phyloP scores from a whole-genome alignment of 1,140 invertebrate genomes.

The Nymphalis io region DNA sequence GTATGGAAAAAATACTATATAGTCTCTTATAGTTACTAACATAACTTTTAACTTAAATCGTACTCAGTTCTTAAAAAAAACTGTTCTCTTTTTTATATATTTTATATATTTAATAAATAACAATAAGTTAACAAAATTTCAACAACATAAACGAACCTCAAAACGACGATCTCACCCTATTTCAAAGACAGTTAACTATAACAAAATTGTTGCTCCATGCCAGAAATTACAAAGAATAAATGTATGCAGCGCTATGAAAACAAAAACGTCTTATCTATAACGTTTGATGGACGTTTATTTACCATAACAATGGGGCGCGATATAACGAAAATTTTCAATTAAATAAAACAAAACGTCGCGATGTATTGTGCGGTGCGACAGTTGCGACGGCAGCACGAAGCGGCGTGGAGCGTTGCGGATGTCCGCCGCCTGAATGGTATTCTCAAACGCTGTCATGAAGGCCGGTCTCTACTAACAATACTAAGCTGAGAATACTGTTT shows the following conservation, averaged over 20 bases:
- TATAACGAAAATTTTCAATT: slow-evolving; percentile 74
- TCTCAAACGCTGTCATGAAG: slow-evolving; percentile 27
- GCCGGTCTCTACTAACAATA: slow-evolving; percentile 27
- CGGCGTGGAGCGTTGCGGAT: slow-evolving; percentile 50
- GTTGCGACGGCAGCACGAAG: slow-evolving; percentile 44
- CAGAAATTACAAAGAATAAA: background rate
- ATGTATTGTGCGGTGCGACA: slow-evolving; percentile 61
- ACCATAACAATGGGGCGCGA: slow-evolving; percentile 56
- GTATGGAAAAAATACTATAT: too few relatives aligned
- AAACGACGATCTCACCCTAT: background rate
- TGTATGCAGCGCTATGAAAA: slow-evolving; percentile 23
- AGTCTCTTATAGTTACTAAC: too few relatives aligned
- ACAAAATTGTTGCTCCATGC: background rate
- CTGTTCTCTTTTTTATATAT: too few relatives aligned
- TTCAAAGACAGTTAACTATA: background rate
- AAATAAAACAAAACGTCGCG: slow-evolving; percentile 67
- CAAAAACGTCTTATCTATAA: slow-evolving; percentile 39
- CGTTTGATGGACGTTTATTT: slow-evolving; percentile 44
- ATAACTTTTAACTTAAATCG: too few relatives aligned
- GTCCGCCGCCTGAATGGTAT: slow-evolving; percentile 44
- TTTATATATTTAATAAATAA: background rate
- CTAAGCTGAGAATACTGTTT: slow-evolving; percentile 22
- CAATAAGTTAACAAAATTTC: background rate
- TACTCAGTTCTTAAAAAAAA: too few relatives aligned
- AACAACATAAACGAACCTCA: background rate